Percentiles rank a stretch among this genome's conserved stretches.
Evolutionary conservation across 2,888 invertebrate species (phyloP).

Genomic region (Mythimna pallens): DNA sequence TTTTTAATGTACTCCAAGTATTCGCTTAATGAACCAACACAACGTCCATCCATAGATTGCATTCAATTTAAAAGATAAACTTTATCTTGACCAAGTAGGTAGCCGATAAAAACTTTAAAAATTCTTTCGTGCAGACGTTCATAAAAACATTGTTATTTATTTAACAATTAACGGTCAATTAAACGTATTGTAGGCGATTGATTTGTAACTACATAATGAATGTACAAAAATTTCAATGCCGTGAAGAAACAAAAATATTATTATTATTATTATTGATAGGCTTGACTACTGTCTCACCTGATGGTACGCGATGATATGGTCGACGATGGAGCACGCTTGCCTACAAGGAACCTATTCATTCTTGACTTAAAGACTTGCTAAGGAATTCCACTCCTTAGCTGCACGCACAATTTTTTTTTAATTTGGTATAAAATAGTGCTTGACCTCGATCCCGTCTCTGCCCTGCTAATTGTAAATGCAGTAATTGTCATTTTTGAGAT

Average conservation of each 20-base stretch:
- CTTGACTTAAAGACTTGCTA: too few species aligned
- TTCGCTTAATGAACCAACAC: constrained; percentile 82
- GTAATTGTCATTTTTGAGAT: too few species aligned
- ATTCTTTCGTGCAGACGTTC: constrained; percentile 36
- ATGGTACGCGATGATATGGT: too few species aligned
- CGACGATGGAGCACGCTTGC: too few species aligned
- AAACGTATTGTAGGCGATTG: constrained; percentile 8
- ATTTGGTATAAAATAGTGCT: too few species aligned
- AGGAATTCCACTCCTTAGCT: too few species aligned
- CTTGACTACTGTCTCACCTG: too few species aligned
- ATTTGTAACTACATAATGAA: neutral
- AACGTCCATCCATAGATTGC: constrained; percentile 77
- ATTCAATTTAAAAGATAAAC: constrained; percentile 76
- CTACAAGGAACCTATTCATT: too few species aligned
- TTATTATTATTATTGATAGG: too few species aligned
- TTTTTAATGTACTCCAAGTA: constrained; percentile 80
- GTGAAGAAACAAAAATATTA: neutral
- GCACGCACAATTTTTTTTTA: too few species aligned
- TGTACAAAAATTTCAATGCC: neutral
- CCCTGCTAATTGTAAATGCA: too few species aligned
- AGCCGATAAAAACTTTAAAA: constrained; percentile 57
- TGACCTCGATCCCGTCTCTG: too few species aligned
- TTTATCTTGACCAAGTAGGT: constrained; percentile 61
- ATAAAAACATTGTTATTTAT: constrained; percentile 46
- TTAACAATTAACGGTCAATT: constrained; percentile 36